These are phyloP conservation scores for Melanophora roralis DNA, from an alignment of 2,888 invertebrate species.

Conservation along the genomic window DNA sequence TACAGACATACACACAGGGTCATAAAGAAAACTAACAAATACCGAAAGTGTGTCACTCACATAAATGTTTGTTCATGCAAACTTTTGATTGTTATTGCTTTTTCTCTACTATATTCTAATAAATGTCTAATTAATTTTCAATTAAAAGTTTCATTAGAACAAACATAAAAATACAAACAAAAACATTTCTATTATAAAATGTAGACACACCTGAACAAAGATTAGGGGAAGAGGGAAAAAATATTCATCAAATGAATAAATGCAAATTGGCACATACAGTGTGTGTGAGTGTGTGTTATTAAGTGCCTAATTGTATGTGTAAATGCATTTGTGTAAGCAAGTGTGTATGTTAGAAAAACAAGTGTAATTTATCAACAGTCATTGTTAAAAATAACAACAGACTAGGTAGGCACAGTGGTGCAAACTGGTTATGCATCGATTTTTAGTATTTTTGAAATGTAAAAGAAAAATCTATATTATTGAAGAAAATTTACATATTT, in stretches of 20 bases:
- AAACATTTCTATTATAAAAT: background rate
- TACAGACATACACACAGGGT: background rate
- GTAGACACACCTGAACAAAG: background rate
- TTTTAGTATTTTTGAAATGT: no score
- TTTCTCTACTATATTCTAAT: constrained; percentile 34
- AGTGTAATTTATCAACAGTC: constrained; percentile 47
- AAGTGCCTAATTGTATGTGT: no score
- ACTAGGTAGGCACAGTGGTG: background rate
- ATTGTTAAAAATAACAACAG: constrained; percentile 14
- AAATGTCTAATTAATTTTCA: constrained; percentile 55
- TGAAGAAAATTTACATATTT: no score
- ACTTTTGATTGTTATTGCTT: constrained; percentile 4
- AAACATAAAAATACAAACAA: constrained; percentile 20
- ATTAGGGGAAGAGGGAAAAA: background rate
- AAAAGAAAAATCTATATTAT: no score
- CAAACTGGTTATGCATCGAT: no score
- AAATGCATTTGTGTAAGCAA: background rate
- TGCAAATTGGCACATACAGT: background rate
- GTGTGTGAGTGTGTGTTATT: background rate
- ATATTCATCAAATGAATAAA: constrained; percentile 24
- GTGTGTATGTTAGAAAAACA: constrained; percentile 16
- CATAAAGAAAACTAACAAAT: constrained; percentile 25
- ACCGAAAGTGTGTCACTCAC: constrained; percentile 30
- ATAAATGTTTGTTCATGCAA: constrained; percentile 11
- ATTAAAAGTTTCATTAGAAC: constrained; percentile 54